phyloP scores from a whole-genome alignment of 2,113 vertebrate species.

The Lampris megalopsis region DNA sequence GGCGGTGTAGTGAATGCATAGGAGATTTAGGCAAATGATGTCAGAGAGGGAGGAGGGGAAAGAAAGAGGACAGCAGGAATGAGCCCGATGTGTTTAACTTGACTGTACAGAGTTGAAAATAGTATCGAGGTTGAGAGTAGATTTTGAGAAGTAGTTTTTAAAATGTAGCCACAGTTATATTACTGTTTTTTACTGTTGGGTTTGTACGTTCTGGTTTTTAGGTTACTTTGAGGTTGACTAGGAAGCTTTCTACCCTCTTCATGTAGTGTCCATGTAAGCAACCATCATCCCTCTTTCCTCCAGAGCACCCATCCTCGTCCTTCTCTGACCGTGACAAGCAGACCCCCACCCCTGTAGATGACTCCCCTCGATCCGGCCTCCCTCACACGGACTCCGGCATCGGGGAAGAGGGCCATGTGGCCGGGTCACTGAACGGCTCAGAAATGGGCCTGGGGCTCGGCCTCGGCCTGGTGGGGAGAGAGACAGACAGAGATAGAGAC shows the following conservation, averaged over 20 bases:
- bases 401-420: constrained; percentile 92
- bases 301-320: constrained; percentile 90
- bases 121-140: no score
- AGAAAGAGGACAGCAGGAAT: neutral
- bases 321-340: constrained; percentile 92
- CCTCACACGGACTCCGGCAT: constrained; percentile 98
- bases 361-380: constrained; percentile 89
- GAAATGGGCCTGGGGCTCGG: constrained; percentile 87
- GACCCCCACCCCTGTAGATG: constrained; percentile 88
- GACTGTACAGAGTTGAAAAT: neutral
- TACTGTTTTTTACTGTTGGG: no score
- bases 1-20: constrained; percentile 8
- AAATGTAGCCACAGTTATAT: no score
- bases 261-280: neutral
- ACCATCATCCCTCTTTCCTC: constrained; percentile 7
- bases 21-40: constrained; percentile 34
- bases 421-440: constrained; percentile 90
- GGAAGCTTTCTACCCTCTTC: neutral
- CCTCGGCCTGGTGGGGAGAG: constrained; percentile 76
- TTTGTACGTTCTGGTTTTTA: no score
- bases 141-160: no score
- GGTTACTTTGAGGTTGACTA: neutral
- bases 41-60: neutral
- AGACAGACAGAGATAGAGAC: constrained; percentile 73
- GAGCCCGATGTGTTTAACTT: neutral